A percentile compares a stretch with the other conserved stretches of the same genome.
These are phyloP conservation scores for Pterocles gutturalis DNA, from an alignment of 2,113 vertebrate genomes.

Conservation along the genomic window DNA sequence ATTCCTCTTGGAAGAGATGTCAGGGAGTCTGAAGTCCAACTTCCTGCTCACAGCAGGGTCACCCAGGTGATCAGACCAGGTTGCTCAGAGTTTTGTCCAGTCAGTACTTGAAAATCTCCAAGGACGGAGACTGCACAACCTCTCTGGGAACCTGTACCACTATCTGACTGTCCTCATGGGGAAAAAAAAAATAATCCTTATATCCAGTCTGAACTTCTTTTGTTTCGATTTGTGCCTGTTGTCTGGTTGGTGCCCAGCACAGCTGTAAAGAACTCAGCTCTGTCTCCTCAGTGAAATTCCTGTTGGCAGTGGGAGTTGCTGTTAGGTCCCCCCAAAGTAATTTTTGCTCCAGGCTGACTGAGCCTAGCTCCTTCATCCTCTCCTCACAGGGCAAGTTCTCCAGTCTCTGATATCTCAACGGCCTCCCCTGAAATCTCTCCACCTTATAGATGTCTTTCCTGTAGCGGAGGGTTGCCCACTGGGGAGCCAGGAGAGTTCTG, in stretches of 20 bases:
- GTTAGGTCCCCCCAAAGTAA: neutral
- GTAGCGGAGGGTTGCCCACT: neutral
- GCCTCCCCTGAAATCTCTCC: neutral
- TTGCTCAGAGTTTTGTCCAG: neutral
- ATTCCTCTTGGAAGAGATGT: neutral
- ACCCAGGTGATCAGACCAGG: neutral
- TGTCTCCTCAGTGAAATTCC: neutral
- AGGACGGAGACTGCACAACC: neutral
- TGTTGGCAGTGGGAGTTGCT: neutral
- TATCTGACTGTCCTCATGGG: neutral
- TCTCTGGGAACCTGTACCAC: too few species aligned
- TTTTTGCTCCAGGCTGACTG: neutral
- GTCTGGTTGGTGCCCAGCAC: neutral
- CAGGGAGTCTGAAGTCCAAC: neutral
- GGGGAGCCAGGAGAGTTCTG: neutral
- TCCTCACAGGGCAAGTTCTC: neutral
- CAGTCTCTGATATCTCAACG: neutral
- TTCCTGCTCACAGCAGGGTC: neutral
- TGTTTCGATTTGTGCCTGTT: rapidly evolving
- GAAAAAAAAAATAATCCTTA: neutral
- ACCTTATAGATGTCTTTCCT: neutral
- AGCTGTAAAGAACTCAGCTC: neutral
- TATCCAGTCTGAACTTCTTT: neutral
- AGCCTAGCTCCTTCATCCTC: neutral
- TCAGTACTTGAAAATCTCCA: neutral